These are phyloP conservation scores for Proterorhinus semilunaris DNA, from an alignment of 2,113 vertebrate species.

Conservation along the genomic window DNA sequence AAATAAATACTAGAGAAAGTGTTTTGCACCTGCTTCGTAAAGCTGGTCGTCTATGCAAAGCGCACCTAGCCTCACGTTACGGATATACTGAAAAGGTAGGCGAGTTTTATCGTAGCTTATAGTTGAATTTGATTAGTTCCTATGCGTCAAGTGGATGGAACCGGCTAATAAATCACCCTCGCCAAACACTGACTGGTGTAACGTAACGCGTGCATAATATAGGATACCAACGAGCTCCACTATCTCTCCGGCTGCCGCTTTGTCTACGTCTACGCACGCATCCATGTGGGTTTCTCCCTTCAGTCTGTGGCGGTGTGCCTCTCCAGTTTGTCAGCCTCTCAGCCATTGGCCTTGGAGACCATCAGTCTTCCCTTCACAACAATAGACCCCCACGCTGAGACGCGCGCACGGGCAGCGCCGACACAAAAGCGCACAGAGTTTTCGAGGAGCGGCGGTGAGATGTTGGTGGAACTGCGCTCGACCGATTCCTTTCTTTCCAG, in stretches of 20 bases:
- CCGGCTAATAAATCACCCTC: background rate
- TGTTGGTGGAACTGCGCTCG: constrained; percentile 72
- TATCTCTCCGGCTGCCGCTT: constrained; percentile 31
- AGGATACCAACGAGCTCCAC: constrained; percentile 13
- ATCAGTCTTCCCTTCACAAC: constrained; percentile 75
- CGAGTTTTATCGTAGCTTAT: background rate
- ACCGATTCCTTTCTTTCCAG: constrained; percentile 52
- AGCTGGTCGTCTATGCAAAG: background rate
- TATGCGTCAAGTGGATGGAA: background rate
- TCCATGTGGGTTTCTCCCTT: constrained; percentile 46
- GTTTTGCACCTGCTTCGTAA: background rate
- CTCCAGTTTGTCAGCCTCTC: constrained; percentile 43
- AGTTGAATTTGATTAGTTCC: background rate
- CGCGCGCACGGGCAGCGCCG: constrained; percentile 14
- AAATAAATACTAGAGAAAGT: background rate
- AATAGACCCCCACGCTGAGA: constrained; percentile 25
- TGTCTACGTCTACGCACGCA: constrained; percentile 45
- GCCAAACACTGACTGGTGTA: background rate
- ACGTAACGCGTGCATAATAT: constrained; percentile 30
- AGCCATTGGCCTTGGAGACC: constrained; percentile 69
- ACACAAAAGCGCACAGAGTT: constrained; percentile 51
- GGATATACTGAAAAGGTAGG: background rate
- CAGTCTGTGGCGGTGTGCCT: constrained; percentile 67
- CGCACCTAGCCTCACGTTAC: background rate
- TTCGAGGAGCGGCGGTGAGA: constrained; percentile 72